Evolutionary conservation across 2,888 invertebrate species (phyloP).

Genomic region (Loripinus fragilis): DNA sequence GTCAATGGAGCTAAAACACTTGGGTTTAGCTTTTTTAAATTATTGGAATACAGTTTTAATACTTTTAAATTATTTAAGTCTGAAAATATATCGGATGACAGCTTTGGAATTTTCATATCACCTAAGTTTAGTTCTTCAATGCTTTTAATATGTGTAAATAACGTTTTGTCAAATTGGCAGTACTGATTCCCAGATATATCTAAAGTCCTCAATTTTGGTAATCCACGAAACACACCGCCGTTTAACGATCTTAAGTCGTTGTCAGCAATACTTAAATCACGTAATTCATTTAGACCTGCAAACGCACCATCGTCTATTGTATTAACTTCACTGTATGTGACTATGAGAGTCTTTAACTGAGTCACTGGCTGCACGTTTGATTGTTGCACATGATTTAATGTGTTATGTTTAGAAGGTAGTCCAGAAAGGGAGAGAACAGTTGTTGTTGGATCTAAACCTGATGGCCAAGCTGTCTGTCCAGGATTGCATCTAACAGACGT

Average conservation of each 20-base stretch:
- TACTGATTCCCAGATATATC: slow-evolving; percentile 59
- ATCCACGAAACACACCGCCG: slow-evolving; percentile 53
- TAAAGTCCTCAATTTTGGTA: slow-evolving; percentile 53
- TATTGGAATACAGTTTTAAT: slow-evolving; percentile 60
- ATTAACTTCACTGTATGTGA: slow-evolving; percentile 47
- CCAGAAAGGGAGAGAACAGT: slow-evolving; percentile 32
- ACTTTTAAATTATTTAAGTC: slow-evolving; percentile 46
- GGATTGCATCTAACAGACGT: slow-evolving; percentile 26
- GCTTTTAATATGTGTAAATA: slow-evolving; percentile 46
- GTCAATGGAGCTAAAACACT: slow-evolving; percentile 50
- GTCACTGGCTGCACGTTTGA: slow-evolving; percentile 37
- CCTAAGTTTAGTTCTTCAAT: slow-evolving; percentile 59
- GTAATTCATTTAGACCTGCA: slow-evolving; percentile 45
- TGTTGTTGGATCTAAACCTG: slow-evolving; percentile 16
- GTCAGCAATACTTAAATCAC: slow-evolving; percentile 50
- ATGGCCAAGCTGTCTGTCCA: slow-evolving; percentile 35
- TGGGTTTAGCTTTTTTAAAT: slow-evolving; percentile 43
- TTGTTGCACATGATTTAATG: slow-evolving; percentile 27
- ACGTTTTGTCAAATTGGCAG: slow-evolving; percentile 52
- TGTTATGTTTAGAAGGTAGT: slow-evolving; percentile 28
- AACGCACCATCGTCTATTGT: slow-evolving; percentile 50
- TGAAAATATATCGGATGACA: slow-evolving; percentile 50
- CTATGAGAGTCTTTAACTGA: slow-evolving; percentile 36
- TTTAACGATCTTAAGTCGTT: slow-evolving; percentile 53
- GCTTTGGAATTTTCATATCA: slow-evolving; percentile 39